These are phyloP conservation scores for Sebastes miniatus DNA, from an alignment of 2,797 vertebrate species.

Conservation along the genomic window DNA sequence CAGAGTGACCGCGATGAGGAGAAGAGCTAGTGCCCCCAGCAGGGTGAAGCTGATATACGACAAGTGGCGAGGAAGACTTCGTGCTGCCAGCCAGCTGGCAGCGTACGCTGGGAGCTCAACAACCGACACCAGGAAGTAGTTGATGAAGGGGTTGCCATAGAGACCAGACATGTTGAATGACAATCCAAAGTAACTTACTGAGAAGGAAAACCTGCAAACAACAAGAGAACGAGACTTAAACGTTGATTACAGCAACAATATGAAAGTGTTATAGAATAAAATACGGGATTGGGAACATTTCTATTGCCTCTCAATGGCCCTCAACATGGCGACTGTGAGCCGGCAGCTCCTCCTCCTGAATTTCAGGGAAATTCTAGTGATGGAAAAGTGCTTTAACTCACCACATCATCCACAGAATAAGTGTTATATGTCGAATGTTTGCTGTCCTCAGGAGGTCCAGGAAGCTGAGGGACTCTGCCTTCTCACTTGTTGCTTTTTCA, in stretches of 20 bases:
- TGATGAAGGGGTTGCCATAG: constrained; percentile 54
- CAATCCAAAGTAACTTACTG: constrained; percentile 45
- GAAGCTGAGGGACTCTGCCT: constrained; percentile 1
- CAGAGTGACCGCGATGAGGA: constrained; percentile 47
- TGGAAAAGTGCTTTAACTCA: constrained; percentile 9
- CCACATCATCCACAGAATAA: constrained; percentile 64
- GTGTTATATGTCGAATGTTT: constrained; percentile 39
- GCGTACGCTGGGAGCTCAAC: constrained; percentile 42
- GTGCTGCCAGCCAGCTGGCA: constrained; percentile 22
- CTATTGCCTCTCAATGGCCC: too few species aligned
- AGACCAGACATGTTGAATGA: constrained; percentile 57
- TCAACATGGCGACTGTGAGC: too few species aligned
- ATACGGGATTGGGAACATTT: too few species aligned
- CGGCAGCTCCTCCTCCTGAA: too few species aligned
- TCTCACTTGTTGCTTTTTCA: constrained; percentile 15
- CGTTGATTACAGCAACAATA: background rate
- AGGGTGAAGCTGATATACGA: constrained; percentile 33
- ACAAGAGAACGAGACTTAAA: background rate
- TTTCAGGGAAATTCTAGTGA: background rate
- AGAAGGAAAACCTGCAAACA: constrained; percentile 53
- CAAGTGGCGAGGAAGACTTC: constrained; percentile 35
- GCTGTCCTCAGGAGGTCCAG: constrained; percentile 55
- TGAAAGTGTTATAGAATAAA: background rate
- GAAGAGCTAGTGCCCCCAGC: constrained; percentile 41
- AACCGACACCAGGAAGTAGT: constrained; percentile 39